These are phyloP conservation scores for Agonum fuliginosum DNA, from an alignment of 2,888 invertebrate species.

Conservation along the genomic window DNA sequence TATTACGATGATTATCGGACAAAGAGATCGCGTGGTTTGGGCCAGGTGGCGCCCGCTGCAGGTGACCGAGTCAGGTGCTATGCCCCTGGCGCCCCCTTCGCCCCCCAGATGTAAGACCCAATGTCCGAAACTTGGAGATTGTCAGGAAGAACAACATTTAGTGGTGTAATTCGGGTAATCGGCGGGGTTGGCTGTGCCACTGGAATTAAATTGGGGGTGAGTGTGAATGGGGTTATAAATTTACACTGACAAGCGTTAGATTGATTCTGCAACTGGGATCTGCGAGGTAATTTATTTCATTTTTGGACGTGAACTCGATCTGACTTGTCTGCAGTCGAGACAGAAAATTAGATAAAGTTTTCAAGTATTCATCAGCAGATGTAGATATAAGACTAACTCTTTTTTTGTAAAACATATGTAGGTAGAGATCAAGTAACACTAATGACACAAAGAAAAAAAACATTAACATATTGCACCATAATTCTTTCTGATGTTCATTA, in stretches of 20 bases:
- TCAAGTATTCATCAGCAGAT: too few relatives aligned
- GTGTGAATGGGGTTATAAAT: background rate
- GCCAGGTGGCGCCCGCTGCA: conserved; percentile 55
- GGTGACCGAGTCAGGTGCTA: conserved; percentile 51
- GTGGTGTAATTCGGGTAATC: conserved; percentile 7
- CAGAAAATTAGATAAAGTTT: too few relatives aligned
- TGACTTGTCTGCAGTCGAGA: too few relatives aligned
- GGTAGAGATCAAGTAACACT: too few relatives aligned
- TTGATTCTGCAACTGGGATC: background rate
- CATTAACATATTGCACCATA: too few relatives aligned
- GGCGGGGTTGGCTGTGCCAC: background rate
- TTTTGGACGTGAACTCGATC: too few relatives aligned
- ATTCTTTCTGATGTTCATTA: too few relatives aligned
- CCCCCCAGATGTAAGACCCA: conserved; percentile 2
- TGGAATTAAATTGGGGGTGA: background rate
- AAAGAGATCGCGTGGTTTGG: conserved; percentile 53
- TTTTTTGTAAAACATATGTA: too few relatives aligned
- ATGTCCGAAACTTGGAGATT: background rate
- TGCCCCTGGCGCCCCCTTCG: conserved; percentile 15
- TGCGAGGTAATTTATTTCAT: too few relatives aligned
- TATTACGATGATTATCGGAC: conserved; percentile 58
- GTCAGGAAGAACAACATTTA: background rate
- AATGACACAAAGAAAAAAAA: too few relatives aligned
- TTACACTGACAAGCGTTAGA: background rate
- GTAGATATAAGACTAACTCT: too few relatives aligned